A percentile compares a stretch with the other conserved stretches of the same genome.
Conservation (phyloP, 2,113 vertebrate genomes). For the Heteronetta atricapilla region DNA sequence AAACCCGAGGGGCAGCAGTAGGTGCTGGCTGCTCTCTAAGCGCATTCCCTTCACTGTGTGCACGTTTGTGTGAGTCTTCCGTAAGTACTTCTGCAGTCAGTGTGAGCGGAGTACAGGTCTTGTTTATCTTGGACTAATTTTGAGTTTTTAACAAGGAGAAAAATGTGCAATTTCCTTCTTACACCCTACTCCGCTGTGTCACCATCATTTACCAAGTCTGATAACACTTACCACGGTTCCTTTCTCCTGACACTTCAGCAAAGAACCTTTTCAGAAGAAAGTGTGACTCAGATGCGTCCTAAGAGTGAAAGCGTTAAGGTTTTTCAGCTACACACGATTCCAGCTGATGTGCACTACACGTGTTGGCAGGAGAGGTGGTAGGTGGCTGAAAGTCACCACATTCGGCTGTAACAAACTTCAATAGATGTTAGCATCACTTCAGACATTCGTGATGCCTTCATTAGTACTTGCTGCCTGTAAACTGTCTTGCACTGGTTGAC, state of each 20-base stretch:
- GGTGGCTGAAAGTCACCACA: background rate
- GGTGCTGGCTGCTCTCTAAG: background rate
- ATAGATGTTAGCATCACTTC: background rate
- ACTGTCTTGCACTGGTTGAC: background rate
- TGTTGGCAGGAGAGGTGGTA: background rate
- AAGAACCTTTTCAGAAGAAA: background rate
- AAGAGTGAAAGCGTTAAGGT: background rate
- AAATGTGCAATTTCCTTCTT: background rate
- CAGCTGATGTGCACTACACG: background rate
- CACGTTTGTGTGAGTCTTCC: background rate
- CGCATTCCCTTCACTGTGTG: background rate
- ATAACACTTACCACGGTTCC: background rate
- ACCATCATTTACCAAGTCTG: background rate
- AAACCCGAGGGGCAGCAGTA: background rate
- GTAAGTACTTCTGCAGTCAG: background rate
- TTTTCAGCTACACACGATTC: background rate
- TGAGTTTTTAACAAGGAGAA: background rate
- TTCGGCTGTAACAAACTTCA: background rate
- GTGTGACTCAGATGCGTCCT: background rate
- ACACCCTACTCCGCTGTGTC: background rate
- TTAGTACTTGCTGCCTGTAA: background rate
- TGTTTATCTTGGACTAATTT: background rate
- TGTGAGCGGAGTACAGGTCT: background rate
- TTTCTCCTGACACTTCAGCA: background rate
- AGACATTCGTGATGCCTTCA: background rate